Conservation (phyloP, 2,888 invertebrate species). For the Drymonia ruficornis region DNA sequence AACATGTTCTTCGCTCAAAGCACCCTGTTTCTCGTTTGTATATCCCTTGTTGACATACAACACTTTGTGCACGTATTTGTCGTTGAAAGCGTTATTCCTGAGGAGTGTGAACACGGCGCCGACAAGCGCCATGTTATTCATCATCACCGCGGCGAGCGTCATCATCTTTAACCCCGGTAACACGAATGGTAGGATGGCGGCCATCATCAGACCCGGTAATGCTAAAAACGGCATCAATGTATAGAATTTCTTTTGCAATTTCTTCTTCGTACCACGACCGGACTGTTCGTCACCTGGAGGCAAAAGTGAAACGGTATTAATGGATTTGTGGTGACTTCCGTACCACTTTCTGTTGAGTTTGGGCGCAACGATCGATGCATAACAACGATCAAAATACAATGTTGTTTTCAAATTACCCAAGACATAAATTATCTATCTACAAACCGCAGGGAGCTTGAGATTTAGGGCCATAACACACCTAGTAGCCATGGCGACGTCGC, state of each 20-base stretch:
- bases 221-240: slow-evolving; percentile 82
- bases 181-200: slow-evolving; percentile 88
- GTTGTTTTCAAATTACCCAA: too few species aligned
- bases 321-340: not conserved
- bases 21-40: slow-evolving; percentile 65
- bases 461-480: too few species aligned
- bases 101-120: slow-evolving; percentile 85
- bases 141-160: slow-evolving; percentile 84
- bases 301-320: slow-evolving; percentile 12
- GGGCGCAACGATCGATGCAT: not conserved
- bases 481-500: too few species aligned
- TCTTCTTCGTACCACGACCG: slow-evolving; percentile 64
- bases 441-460: too few species aligned
- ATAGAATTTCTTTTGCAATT: slow-evolving; percentile 63
- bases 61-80: slow-evolving; percentile 80
- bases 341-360: slow-evolving; percentile 3
- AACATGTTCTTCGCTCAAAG: slow-evolving; percentile 35
- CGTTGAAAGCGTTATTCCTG: slow-evolving; percentile 84
- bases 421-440: too few species aligned
- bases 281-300: slow-evolving; percentile 54
- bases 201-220: slow-evolving; percentile 87
- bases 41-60: slow-evolving; percentile 85
- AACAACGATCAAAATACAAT: not conserved
- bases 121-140: slow-evolving; percentile 88
- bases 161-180: slow-evolving; percentile 88